These are phyloP conservation scores for Meloe dianella DNA, from an alignment of 2,888 invertebrate genomes.

Conservation along the genomic window DNA sequence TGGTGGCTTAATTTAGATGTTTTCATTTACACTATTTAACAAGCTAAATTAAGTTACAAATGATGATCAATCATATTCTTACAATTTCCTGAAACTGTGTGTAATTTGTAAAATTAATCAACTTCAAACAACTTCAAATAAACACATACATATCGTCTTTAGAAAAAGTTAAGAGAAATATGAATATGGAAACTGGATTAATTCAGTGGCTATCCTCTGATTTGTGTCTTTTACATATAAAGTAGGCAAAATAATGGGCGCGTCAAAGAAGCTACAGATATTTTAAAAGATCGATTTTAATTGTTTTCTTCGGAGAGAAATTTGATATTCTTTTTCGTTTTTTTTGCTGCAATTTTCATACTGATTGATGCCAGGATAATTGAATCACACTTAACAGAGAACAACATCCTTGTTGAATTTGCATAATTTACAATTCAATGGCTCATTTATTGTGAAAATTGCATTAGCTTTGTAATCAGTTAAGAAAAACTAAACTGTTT, in stretches of 20 bases:
- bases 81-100: not conserved
- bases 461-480: not conserved
- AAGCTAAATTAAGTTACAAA: not conserved
- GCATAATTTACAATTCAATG: not conserved
- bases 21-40: not conserved
- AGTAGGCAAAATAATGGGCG: too few species aligned
- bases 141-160: too few species aligned
- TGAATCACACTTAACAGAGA: not conserved
- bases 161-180: too few species aligned
- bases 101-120: not conserved
- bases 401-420: not conserved
- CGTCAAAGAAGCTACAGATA: too few species aligned
- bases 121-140: not conserved
- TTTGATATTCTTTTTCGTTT: not conserved
- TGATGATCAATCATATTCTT: not conserved
- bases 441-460: not conserved
- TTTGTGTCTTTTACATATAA: too few species aligned
- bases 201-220: too few species aligned
- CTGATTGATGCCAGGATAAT: constrained; percentile 1
- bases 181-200: too few species aligned
- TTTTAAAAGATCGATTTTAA: too few species aligned
- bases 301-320: too few species aligned
- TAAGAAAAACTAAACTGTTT: not conserved
- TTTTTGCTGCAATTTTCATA: not conserved
- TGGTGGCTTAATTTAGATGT: not conserved